A percentile compares a stretch with the other conserved stretches of the same genome.
phyloP scores from a whole-genome alignment of 2,888 invertebrate genomes.

The Macaria liturata region DNA sequence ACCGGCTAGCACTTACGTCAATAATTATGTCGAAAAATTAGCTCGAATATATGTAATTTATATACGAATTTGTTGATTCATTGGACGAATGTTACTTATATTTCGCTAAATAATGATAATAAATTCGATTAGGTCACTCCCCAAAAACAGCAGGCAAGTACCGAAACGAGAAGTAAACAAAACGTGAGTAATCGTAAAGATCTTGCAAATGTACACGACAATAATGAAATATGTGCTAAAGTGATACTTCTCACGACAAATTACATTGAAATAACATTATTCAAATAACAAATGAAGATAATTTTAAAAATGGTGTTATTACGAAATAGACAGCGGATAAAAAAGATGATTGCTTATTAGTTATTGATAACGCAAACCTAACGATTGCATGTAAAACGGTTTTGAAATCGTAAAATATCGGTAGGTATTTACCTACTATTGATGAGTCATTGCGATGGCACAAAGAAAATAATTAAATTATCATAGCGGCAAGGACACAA shows the following conservation, averaged over 20 bases:
- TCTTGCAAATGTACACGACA: not conserved
- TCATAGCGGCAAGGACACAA: slow-evolving; percentile 8
- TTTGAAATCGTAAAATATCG: slow-evolving; percentile 29
- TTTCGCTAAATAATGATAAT: too few species aligned
- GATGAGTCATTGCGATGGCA: slow-evolving; percentile 13
- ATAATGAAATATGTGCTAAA: not conserved
- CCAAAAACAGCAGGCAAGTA: slow-evolving; percentile 5
- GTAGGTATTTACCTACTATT: not conserved
- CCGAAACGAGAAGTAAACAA: slow-evolving; percentile 7
- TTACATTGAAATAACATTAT: not conserved
- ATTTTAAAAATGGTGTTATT: not conserved
- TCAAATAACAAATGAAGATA: not conserved
- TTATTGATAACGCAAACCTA: slow-evolving; percentile 37
- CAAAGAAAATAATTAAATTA: slow-evolving; percentile 28
- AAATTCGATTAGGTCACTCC: slow-evolving; percentile 7
- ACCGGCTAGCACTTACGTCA: too few species aligned
- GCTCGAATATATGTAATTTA: too few species aligned
- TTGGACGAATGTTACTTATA: too few species aligned
- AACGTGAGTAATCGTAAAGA: not conserved
- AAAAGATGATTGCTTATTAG: slow-evolving; percentile 21
- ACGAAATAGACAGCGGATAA: slow-evolving; percentile 1
- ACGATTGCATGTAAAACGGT: slow-evolving; percentile 41
- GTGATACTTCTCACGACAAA: not conserved
- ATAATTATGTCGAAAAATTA: too few species aligned
- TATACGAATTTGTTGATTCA: not conserved